phyloP scores from a whole-genome alignment of 2,888 invertebrate species.

The Spilarctia lutea region DNA sequence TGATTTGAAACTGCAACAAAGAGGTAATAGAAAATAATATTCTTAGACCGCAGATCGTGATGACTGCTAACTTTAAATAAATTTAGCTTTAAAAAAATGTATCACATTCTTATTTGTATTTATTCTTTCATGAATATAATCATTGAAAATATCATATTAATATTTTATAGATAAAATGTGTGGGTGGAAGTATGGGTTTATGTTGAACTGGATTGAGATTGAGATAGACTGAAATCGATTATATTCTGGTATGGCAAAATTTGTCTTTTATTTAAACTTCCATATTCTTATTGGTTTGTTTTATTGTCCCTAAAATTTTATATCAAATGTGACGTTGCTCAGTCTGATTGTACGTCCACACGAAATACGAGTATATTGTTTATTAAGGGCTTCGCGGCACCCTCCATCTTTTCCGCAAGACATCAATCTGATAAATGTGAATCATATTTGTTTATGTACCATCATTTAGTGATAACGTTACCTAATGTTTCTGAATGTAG shows the following conservation, averaged over 20 bases:
- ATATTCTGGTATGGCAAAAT: no score
- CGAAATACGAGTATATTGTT: conserved; percentile 1
- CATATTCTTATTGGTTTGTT: no score
- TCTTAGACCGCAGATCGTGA: background rate
- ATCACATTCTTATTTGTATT: background rate
- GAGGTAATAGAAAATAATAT: background rate
- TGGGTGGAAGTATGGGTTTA: no score
- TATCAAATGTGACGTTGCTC: background rate
- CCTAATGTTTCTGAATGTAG: background rate
- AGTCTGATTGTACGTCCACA: background rate
- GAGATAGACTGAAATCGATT: no score
- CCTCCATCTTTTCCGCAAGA: conserved; percentile 30
- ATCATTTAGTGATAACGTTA: conserved; percentile 1
- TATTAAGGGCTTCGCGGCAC: background rate
- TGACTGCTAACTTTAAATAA: background rate
- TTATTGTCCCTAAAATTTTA: background rate
- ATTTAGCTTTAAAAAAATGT: background rate
- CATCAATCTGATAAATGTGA: conserved; percentile 17
- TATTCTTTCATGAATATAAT: background rate
- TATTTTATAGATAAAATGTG: no score
- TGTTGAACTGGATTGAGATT: no score
- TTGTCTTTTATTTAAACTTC: no score
- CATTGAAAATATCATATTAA: no score
- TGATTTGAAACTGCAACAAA: background rate
- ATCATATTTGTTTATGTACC: conserved; percentile 14